Evolutionary conservation across 2,888 invertebrate genomes (phyloP), one percentile per base, ranked within the genome.

Genomic region (Lasiommata megera): DNA sequence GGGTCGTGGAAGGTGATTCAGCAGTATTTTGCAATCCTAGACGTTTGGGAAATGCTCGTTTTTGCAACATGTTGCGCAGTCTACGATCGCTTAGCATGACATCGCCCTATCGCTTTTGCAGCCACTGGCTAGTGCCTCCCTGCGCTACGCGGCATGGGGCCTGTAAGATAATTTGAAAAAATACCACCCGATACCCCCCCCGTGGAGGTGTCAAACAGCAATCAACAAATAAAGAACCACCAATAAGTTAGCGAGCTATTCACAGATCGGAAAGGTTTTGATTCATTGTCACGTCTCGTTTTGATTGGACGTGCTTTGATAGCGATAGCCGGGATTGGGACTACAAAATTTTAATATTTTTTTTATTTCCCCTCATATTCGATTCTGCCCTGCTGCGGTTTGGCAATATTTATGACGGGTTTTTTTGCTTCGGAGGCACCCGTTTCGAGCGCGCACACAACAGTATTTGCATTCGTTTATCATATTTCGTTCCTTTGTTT

Each of bases 271-370:
- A 86, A 87, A 84, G 84, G 84, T 82, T 82, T 80, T 81, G 82
- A 85, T 85, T 87, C 88, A 86, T 83, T 87, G 88, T 88, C 88
- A 89, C 89, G 88, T 85, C 85, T 78, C 85, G 82, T 79, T 87
- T 85, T 86, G 86, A 89, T 88, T 88, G 89, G 84, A 89, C 89
- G 90, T 90, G 90, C 89, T 87, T 84, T 87, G 89, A 84, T 84
- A 88, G 74, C 81, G 89, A 88, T 89, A 88, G 82, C 81, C 69
- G 73, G 88, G 89, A 88, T 89, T 87, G 84, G 76, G 76, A 79
- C 79, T 79, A 81, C 73, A 70, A 85, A 82, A 82, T 85, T 88
- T 88, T 80, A 82, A 88, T 87, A 82, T 86, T 84, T 71, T 73
- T 61, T 61, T 84, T 80, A 74, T 81, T 80, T 78, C 66, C 78